These are phyloP conservation scores for Papilio aristodemus DNA, from an alignment of 1,140 invertebrate species.

Conservation along the genomic window DNA sequence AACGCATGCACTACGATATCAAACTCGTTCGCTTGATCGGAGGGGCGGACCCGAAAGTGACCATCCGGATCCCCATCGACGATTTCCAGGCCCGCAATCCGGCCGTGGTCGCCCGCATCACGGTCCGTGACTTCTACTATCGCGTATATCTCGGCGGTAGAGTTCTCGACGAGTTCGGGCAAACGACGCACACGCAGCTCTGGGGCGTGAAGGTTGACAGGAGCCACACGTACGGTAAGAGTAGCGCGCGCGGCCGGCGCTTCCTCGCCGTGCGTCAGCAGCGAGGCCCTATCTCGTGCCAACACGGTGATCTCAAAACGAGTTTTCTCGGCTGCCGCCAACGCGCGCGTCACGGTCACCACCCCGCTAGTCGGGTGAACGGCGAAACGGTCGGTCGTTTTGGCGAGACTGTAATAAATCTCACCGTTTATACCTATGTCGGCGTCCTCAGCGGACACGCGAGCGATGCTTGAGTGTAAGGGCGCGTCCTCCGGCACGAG, in stretches of 20 bases:
- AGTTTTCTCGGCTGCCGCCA: constrained; percentile 85
- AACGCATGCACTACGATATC: constrained; percentile 89
- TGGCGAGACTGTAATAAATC: constrained; percentile 96
- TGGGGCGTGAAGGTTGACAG: constrained; percentile 93
- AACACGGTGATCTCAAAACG: constrained; percentile 89
- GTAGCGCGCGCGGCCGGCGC: constrained; percentile 82
- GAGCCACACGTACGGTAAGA: constrained; percentile 88
- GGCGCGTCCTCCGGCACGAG: constrained; percentile 94
- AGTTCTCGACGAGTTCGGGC: constrained; percentile 91
- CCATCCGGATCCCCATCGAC: constrained; percentile 93
- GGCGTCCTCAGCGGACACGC: constrained; percentile 94
- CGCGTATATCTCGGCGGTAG: constrained; percentile 93
- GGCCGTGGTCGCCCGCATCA: constrained; percentile 91
- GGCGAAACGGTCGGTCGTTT: constrained; percentile 91
- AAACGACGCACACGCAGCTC: constrained; percentile 90
- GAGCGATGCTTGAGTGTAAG: constrained; percentile 88
- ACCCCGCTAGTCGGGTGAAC: constrained; percentile 95
- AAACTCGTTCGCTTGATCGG: constrained; percentile 84
- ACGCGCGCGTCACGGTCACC: constrained; percentile 89
- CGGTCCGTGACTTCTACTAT: constrained; percentile 92
- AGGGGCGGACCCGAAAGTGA: constrained; percentile 88
- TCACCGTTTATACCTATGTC: constrained; percentile 96
- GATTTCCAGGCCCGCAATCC: constrained; percentile 91
- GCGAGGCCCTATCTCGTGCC: constrained; percentile 90
- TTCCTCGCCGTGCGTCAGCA: constrained; percentile 59